phyloP scores from a whole-genome alignment of 2,113 vertebrate species.

The Glaucomys volans region DNA sequence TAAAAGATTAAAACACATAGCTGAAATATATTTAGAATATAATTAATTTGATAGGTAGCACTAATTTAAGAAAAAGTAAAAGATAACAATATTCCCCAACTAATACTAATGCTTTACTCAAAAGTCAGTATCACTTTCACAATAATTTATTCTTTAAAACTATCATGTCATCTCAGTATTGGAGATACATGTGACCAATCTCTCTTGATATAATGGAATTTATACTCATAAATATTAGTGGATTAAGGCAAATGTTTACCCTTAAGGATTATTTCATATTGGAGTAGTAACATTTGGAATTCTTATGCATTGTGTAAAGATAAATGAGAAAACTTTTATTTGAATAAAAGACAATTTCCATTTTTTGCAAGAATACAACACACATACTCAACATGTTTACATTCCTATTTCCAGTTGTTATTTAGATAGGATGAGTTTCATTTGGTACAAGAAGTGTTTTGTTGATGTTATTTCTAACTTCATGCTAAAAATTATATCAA shows the following conservation, averaged over 20 bases:
- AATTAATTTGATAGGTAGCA: conserved; percentile 30
- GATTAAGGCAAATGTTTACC: conserved; percentile 5
- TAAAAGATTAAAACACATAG: conserved; percentile 43
- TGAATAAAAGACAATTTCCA: conserved; percentile 3
- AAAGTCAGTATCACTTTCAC: conserved; percentile 28
- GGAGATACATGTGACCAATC: neutral
- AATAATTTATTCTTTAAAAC: conserved; percentile 14
- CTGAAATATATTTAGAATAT: conserved; percentile 52
- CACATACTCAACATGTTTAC: neutral
- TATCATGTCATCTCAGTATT: conserved; percentile 17
- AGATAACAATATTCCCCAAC: neutral
- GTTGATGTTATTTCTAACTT: conserved; percentile 24
- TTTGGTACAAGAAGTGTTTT: conserved; percentile 32
- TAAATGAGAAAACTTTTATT: conserved; percentile 18
- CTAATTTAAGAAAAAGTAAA: conserved; percentile 58
- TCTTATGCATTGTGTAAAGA: neutral
- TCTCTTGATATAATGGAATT: neutral
- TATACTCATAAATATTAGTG: neutral
- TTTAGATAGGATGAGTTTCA: conserved; percentile 13
- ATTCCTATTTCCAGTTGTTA: neutral
- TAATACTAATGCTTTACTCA: conserved; percentile 26
- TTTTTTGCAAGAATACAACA: conserved; percentile 1
- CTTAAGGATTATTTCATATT: conserved; percentile 46
- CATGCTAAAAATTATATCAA: conserved; percentile 22
- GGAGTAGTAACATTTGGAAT: conserved; percentile 17